phyloP scores from a whole-genome alignment of 2,888 invertebrate species.

The Hyppa rectilinea region DNA sequence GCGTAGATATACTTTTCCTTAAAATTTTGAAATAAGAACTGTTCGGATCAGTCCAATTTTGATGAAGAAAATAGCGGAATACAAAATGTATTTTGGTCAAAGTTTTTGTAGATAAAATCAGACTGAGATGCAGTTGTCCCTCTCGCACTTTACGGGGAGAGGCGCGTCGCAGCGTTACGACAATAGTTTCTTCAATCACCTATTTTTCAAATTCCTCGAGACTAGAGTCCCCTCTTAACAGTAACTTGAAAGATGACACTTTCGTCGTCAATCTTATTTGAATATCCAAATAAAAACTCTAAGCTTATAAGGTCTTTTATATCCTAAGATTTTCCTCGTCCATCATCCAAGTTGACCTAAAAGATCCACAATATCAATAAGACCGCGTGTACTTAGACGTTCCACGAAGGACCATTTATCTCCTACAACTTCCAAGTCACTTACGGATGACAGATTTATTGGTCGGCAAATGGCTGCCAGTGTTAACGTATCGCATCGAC shows the following conservation, averaged over 20 bases:
- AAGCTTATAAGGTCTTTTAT: background rate
- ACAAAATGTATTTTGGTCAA: too few relatives aligned
- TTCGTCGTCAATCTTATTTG: background rate
- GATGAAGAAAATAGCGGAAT: too few relatives aligned
- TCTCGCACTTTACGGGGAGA: too few relatives aligned
- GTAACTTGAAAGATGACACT: background rate
- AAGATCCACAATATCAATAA: constrained; percentile 33
- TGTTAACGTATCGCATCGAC: constrained; percentile 54
- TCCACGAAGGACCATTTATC: constrained; percentile 48
- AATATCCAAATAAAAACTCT: background rate
- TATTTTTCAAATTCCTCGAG: too few relatives aligned
- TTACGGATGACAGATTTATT: constrained; percentile 64
- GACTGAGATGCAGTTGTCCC: too few relatives aligned
- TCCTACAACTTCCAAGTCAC: constrained; percentile 45
- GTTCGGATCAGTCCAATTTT: too few relatives aligned
- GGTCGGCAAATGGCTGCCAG: constrained; percentile 49
- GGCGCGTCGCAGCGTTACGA: too few relatives aligned
- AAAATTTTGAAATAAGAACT: too few relatives aligned
- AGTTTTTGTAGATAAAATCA: too few relatives aligned
- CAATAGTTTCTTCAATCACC: too few relatives aligned
- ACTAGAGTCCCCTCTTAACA: too few relatives aligned
- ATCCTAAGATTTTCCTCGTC: constrained; percentile 30
- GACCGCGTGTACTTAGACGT: constrained; percentile 17
- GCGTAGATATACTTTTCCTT: too few relatives aligned
- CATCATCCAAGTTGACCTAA: constrained; percentile 28